Base-by-base conservation (phyloP, 2,888 invertebrate genomes). In the Mantis religiosa region DNA sequence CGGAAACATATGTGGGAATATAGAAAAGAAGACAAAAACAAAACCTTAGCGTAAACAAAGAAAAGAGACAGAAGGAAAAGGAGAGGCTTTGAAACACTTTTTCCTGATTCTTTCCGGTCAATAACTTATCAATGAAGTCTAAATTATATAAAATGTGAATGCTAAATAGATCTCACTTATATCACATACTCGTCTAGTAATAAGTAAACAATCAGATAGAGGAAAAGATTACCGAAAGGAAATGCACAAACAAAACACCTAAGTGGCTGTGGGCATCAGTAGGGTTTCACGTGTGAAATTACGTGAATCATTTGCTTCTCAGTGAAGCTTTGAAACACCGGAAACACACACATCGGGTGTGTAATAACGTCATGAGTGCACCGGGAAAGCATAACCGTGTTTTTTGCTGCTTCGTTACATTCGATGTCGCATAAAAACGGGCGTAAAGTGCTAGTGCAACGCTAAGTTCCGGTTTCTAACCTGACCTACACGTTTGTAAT, bases 331-430 rank as follows among this genome's bases (percentile, higher is more conserved):
- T 71, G 47, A 86, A 71, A 71, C 54, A 71, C 86, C 86, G 86
- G 86, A 86, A 86, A 71, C 28, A 28, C 41, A 81, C 86, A 81
- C 87, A 87, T 83, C 87, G 47, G 87, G 83, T 47, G 87, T 30
- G 83, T 87, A 87, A 87, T 87, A 82, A 87, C 87, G 83, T 87
- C 87, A 87, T 87, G 82, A 82, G 54, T 71, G 41, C 83, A 47
- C 54, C 86, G 86, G 27, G 87, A 28, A 84, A 89, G 89, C 89
- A 89, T 89, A 89, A 89, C 83, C 84, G 9, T 89, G 89, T 89
- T 87, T 81, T 82, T 71, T 71, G 54, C 54, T 71, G 54, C 54
- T 71, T 71, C 54, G 54, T 6, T 71, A 20, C 54, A 71, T 71
- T 71, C 54, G 54, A 71, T 71, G 54, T 71, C 25, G 54, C 54